phyloP scores from a whole-genome alignment of 2,888 invertebrate species.

The Nipponacmea schrenckii region DNA sequence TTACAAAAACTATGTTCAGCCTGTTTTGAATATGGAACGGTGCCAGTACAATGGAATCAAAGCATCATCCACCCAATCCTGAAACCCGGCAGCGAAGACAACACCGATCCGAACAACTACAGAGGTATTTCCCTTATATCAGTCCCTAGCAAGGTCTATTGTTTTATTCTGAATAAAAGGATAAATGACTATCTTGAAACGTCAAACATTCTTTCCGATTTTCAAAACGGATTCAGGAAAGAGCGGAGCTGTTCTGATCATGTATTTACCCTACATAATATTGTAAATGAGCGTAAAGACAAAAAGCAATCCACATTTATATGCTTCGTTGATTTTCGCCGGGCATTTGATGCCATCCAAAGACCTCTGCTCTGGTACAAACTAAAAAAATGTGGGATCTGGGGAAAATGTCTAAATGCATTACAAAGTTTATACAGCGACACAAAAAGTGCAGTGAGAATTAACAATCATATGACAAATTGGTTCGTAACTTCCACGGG shows the following conservation, averaged over 20 bases:
- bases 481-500: slow-evolving; percentile 12
- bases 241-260: background rate
- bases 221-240: background rate
- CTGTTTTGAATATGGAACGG: background rate
- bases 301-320: background rate
- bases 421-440: background rate
- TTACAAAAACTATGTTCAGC: no score
- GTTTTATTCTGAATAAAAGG: background rate
- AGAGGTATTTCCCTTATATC: background rate
- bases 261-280: no score
- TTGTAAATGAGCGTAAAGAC: background rate
- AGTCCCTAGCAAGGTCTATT: background rate
- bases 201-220: background rate
- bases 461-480: slow-evolving; percentile 16
- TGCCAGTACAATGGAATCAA: background rate
- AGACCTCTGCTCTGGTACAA: background rate
- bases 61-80: background rate
- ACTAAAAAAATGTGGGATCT: background rate
- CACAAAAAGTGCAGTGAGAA: background rate
- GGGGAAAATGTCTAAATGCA: background rate
- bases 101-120: background rate
- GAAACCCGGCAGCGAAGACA: slow-evolving; percentile 4
- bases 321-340: background rate
- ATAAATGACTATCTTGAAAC: background rate
- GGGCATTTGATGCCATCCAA: no score